phyloP scores from a whole-genome alignment of 2,888 invertebrate genomes.

The Chesias legatella region DNA sequence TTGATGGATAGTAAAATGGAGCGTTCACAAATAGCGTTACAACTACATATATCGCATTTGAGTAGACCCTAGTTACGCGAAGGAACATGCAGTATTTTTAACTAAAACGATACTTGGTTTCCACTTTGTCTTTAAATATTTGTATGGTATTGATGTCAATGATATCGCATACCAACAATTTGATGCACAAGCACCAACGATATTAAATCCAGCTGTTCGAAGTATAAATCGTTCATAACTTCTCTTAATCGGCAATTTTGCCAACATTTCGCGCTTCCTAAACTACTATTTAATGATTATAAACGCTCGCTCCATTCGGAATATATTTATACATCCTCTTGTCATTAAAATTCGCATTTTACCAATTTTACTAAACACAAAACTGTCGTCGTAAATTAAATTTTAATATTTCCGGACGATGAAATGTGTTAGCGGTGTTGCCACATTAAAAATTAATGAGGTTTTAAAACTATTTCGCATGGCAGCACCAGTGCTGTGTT shows the following conservation, averaged over 20 bases:
- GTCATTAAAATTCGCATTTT: conserved; percentile 61
- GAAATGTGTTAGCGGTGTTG: conserved; percentile 63
- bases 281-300: conserved; percentile 47
- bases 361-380: conserved; percentile 73
- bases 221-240: conserved; percentile 8
- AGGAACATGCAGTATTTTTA: too few species aligned
- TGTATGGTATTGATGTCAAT: too few species aligned
- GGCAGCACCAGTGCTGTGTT: conserved; percentile 45
- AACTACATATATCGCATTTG: too few species aligned
- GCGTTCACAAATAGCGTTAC: too few species aligned
- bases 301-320: conserved; percentile 55
- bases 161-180: conserved; percentile 1
- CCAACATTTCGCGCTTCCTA: conserved; percentile 48
- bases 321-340: conserved; percentile 71
- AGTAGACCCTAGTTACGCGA: too few species aligned
- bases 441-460: conserved; percentile 73
- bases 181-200: background rate
- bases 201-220: background rate
- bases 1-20: too few species aligned
- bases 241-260: conserved; percentile 39
- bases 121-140: too few species aligned
- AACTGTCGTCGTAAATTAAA: conserved; percentile 70
- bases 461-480: conserved; percentile 75
- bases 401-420: conserved; percentile 75
- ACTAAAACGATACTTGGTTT: too few species aligned